Evolutionary conservation across 23 tunicate species (phyloP), one percentile per base, ranked within the genome.

Genomic region (Halocynthia aurantium): DNA sequence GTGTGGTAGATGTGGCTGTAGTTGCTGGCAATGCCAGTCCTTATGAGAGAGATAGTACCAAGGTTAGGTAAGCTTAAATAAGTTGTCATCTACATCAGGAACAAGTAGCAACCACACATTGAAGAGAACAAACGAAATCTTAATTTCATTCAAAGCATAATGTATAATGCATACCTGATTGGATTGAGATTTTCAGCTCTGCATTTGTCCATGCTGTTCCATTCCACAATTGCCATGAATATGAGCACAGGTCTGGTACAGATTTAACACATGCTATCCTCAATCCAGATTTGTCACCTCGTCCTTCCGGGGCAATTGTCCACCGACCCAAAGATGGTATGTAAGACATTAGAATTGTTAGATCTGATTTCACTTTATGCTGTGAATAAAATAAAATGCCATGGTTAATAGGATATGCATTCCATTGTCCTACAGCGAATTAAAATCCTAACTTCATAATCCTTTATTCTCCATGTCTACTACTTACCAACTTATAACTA

Each of bases 221-320:
- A 54, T 55, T 74, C 78, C 78, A 74, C 50, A 74, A 52, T 56
- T 74, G 22, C 78, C 78, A 74, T 15, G 60, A 54, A 9, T 52
- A 54, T 20, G n/a, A 18, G 57, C 78, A 74, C 13, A 15, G 62
- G 40, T 74, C 78, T 9, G 78, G 78, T 8, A 64, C 56, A 8
- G 55, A 44, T 8, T 53, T 22, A 4, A 74, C 78, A 54, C 78
- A 74, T 12, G 78, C 63, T 8, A 49, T 74, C 31, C 57, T 74
- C 69, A 74, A 12, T 56, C 78, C 78, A 56, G 56, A 19, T 8
- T 74, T 54, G 20, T 22, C 50, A 54, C 56, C 63, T 8, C 31
- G 17, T 10, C 70, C 22, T 8, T 51, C 62, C 19, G 78, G 78
- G 55, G 64, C 17, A 12, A 74, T 54, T 15, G 57, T 53, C 78